Evolutionary conservation across 1,140 invertebrate genomes (phyloP).

Genomic region (Bombus ignitus): DNA sequence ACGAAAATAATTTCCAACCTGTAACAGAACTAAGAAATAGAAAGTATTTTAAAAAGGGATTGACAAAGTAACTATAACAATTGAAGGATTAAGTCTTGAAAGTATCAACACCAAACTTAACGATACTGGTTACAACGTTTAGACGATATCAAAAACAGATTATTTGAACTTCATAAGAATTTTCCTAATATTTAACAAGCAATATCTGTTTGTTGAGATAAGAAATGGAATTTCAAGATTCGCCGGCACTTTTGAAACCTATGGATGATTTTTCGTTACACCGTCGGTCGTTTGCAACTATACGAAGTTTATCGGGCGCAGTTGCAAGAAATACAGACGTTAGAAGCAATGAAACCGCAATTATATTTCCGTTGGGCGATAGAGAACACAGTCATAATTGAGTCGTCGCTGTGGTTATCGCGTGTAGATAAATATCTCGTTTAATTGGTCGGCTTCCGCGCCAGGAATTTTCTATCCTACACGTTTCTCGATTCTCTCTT

Average conservation of each 20-base stretch:
- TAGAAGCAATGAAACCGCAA: conserved; percentile 24
- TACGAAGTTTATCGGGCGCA: background rate
- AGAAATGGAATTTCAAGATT: too few species aligned
- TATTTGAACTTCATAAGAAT: background rate
- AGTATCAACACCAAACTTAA: background rate
- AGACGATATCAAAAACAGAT: background rate
- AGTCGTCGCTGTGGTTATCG: conserved; percentile 26
- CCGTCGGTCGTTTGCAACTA: background rate
- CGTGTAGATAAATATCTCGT: conserved; percentile 32
- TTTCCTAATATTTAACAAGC: background rate
- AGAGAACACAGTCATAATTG: conserved; percentile 33
- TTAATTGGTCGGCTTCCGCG: conserved; percentile 29
- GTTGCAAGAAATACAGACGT: conserved; percentile 3
- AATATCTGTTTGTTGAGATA: too few species aligned
- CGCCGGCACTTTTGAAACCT: background rate
- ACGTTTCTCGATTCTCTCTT: background rate
- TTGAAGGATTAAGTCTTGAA: too few species aligned
- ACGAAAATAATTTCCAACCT: too few species aligned
- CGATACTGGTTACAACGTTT: background rate
- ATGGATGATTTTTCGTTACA: too few species aligned
- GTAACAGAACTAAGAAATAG: too few species aligned
- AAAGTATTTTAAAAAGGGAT: too few species aligned
- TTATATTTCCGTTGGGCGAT: conserved; percentile 21
- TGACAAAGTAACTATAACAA: background rate
- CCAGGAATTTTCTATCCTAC: conserved; percentile 17